These are phyloP conservation scores for Pseudorhombus dupliciocellatus DNA, from an alignment of 2,113 vertebrate species.

Conservation along the genomic window DNA sequence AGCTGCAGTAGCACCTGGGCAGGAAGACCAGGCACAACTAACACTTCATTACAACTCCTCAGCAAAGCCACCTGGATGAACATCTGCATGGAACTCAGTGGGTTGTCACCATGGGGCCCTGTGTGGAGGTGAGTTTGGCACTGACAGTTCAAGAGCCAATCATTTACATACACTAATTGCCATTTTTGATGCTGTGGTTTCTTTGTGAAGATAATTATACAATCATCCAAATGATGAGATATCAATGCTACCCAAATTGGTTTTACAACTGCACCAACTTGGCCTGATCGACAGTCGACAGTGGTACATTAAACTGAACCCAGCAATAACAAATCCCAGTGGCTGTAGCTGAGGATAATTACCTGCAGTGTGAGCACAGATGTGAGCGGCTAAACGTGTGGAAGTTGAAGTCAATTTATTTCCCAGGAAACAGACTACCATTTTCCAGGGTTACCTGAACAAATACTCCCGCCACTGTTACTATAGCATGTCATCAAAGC, in stretches of 20 bases:
- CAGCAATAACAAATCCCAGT: slow-evolving; percentile 33
- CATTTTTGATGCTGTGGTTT: not conserved
- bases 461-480: slow-evolving; percentile 48
- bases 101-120: not conserved
- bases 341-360: slow-evolving; percentile 42
- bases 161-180: not conserved
- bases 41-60: slow-evolving; percentile 34
- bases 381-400: slow-evolving; percentile 48
- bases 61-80: slow-evolving; percentile 25
- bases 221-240: not conserved
- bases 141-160: no score
- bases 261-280: slow-evolving; percentile 18
- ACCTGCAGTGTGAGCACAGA: slow-evolving; percentile 47
- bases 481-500: slow-evolving; percentile 46
- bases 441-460: slow-evolving; percentile 63
- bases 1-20: slow-evolving; percentile 49
- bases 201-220: not conserved
- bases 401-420: slow-evolving; percentile 62
- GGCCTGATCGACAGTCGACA: slow-evolving; percentile 18
- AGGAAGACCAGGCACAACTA: slow-evolving; percentile 31
- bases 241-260: not conserved
- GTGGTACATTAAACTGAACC: slow-evolving; percentile 25
- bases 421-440: slow-evolving; percentile 63
- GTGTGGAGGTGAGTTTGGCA: not conserved
- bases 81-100: not conserved